Percentiles rank a stretch among this genome's conserved stretches.
These are phyloP conservation scores for Aphis gossypii DNA, from an alignment of 1,140 invertebrate genomes.

Conservation along the genomic window DNA sequence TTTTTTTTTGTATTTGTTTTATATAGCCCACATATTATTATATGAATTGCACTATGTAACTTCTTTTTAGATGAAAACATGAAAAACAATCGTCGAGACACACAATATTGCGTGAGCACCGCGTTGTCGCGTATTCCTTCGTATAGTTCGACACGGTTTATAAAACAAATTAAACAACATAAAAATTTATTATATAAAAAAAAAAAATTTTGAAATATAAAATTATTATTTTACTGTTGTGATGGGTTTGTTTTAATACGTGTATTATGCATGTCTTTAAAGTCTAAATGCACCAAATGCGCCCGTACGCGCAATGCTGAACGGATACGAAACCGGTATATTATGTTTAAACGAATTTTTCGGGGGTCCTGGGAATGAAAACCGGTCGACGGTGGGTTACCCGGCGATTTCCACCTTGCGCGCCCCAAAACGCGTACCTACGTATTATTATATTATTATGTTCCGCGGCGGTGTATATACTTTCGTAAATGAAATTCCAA, in stretches of 20 bases:
- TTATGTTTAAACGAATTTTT: conserved; percentile 24
- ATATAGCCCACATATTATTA: too few relatives aligned
- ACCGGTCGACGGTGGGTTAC: conserved; percentile 16
- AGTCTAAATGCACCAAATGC: background rate
- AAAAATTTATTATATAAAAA: background rate
- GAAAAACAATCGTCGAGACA: too few relatives aligned
- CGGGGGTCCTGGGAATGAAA: conserved; percentile 17
- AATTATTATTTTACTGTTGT: too few relatives aligned
- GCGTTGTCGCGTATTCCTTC: too few relatives aligned
- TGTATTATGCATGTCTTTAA: too few relatives aligned
- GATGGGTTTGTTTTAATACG: too few relatives aligned
- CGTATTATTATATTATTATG: background rate
- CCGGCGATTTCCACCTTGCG: background rate
- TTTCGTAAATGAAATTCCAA: background rate
- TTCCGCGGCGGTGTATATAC: background rate
- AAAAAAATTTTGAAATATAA: background rate
- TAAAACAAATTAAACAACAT: too few relatives aligned
- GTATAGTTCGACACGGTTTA: background rate
- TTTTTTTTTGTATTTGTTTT: too few relatives aligned
- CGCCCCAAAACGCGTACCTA: background rate
- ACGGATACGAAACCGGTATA: conserved; percentile 36
- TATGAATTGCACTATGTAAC: too few relatives aligned
- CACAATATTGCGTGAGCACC: too few relatives aligned
- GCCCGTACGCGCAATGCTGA: too few relatives aligned
- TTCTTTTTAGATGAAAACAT: too few relatives aligned